Conservation (phyloP, 1,140 invertebrate genomes). For the Parasteatoda tepidariorum region DNA sequence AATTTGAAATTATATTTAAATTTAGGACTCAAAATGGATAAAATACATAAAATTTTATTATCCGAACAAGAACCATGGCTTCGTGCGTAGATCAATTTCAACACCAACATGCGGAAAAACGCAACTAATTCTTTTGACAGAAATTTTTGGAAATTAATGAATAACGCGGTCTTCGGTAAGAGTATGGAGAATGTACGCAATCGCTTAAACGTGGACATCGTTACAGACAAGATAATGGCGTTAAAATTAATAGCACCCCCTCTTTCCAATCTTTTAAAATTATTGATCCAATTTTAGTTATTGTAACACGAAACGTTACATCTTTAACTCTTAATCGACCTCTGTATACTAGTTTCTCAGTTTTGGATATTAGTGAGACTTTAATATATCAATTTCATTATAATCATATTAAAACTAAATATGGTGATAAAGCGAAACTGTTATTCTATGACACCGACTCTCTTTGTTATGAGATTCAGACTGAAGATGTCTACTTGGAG, state of each 20-base stretch:
- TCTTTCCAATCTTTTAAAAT: too few species aligned
- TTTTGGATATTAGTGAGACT: too few species aligned
- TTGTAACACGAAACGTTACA: too few species aligned
- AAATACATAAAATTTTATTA: conserved; percentile 63
- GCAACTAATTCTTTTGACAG: conserved; percentile 65
- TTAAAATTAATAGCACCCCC: too few species aligned
- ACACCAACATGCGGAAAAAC: conserved; percentile 65
- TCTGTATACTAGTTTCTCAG: too few species aligned
- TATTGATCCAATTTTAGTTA: too few species aligned
- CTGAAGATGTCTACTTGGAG: neutral
- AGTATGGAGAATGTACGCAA: neutral
- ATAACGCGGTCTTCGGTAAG: conserved; percentile 1
- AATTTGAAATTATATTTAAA: conserved; percentile 70
- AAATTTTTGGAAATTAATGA: neutral
- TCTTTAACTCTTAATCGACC: too few species aligned
- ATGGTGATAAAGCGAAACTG: neutral
- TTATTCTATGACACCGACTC: neutral
- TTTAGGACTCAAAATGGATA: conserved; percentile 65
- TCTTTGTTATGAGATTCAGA: neutral
- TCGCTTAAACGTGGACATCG: neutral
- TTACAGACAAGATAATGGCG: too few species aligned
- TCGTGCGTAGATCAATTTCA: conserved; percentile 63
- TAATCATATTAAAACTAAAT: conserved; percentile 55
- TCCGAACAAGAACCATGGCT: conserved; percentile 30
- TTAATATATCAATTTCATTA: conserved; percentile 66